These are phyloP conservation scores for Myotis myotis DNA, from an alignment of 2,797 vertebrate species.

Conservation along the genomic window DNA sequence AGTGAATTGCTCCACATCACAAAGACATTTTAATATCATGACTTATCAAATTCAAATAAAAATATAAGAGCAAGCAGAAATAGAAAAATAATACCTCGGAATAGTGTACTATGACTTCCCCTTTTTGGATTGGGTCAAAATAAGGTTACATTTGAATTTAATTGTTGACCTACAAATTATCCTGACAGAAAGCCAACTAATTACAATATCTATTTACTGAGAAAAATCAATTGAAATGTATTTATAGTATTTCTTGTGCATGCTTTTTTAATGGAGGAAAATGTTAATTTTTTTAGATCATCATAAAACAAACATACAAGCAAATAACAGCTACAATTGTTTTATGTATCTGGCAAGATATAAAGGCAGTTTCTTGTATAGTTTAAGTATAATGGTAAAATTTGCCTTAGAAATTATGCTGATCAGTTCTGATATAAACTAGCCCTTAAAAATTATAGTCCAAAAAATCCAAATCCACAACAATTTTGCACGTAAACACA, in stretches of 20 bases:
- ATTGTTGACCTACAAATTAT: background rate
- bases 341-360: background rate
- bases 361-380: background rate
- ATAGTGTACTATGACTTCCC: background rate
- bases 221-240: background rate
- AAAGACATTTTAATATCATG: constrained; percentile 60
- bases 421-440: background rate
- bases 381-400: background rate
- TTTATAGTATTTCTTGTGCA: background rate
- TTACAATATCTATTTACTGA: background rate
- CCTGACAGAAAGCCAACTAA: background rate
- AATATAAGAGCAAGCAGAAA: background rate
- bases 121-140: background rate
- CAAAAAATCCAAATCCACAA: background rate
- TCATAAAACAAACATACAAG: background rate
- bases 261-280: background rate
- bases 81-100: background rate
- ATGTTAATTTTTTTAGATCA: background rate
- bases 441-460: background rate
- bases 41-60: constrained; percentile 65
- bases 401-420: background rate
- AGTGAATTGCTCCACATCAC: constrained; percentile 32
- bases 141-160: constrained; percentile 43
- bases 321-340: background rate
- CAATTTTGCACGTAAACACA: background rate